Evolutionary conservation across 2,797 vertebrate genomes (phyloP), one percentile per base, ranked within the genome.

Genomic region (Trichosurus vulpecula): DNA sequence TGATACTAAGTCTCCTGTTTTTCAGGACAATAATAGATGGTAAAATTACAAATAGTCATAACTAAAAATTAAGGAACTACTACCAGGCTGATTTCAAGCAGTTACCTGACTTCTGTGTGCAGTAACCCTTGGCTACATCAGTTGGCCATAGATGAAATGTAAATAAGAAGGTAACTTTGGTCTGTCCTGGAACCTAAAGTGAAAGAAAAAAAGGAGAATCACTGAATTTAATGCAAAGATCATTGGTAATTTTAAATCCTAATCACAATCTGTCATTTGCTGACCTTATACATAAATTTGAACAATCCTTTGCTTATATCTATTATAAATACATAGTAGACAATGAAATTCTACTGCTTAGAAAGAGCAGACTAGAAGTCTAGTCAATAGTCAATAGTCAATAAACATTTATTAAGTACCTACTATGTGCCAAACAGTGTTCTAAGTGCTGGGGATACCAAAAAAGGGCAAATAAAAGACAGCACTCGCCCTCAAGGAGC

Each of bases 31-130:
- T n/a, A 66, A 66, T 9, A 41, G n/a, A 27, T 87, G 22, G 41
- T 87, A 87, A 87, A 27, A 87, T 51, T 87, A 81, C 41, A 74
- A 74, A 74, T 0, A 74, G 41, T 81, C 5, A 6, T 6, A 25
- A 25, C 2, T 66, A 66, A 81, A 81, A 47, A 47, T 81, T 22
- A 47, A 81, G 19, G 19, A 47, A 47, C 30, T 25, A 81, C 74
- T 41, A 87, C 41, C 41, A 87, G 9, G 35, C 35, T 95, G 58
- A 91, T 27, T 66, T 58, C 27, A 57, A 74, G 5, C 87, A 96
- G 95, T 98, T 95, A 98, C 97, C 96, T 97, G 97, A 90, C 94
- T 96, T 97, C 91, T 90, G 93, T 93, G 90, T 93, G 54, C 51
- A 19, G 95, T 93, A 95, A 47, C 19, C 10, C 29, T 53, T 93